Conservation (phyloP, 2,113 vertebrate species). For the Zosterops lateralis region DNA sequence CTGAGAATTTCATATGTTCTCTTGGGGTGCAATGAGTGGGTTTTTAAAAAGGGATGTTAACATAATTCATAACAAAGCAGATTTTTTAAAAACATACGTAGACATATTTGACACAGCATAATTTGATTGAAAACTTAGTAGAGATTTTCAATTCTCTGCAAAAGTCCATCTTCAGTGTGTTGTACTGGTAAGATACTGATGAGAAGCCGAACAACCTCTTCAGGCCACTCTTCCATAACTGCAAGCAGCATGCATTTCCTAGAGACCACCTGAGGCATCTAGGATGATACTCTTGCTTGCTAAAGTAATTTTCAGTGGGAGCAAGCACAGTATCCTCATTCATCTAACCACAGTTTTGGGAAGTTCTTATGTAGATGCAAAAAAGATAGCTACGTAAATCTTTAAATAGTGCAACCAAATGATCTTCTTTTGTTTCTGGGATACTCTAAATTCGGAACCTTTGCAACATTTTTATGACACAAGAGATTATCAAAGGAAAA, state of each 20-base stretch:
- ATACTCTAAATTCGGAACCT: background rate
- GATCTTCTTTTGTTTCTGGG: background rate
- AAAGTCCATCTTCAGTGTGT: background rate
- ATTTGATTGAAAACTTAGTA: background rate
- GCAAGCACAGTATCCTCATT: background rate
- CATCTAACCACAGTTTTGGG: fast-evolving
- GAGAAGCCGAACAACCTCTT: background rate
- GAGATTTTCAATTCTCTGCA: background rate
- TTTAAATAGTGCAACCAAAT: background rate
- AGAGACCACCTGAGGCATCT: background rate
- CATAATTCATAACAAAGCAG: background rate
- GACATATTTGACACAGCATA: background rate
- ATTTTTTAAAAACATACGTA: background rate
- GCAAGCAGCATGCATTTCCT: background rate
- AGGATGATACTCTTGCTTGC: background rate
- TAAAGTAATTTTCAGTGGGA: background rate
- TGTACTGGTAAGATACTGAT: background rate
- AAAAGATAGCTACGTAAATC: background rate
- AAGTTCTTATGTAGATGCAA: background rate
- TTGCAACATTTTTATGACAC: background rate
- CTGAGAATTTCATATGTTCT: background rate
- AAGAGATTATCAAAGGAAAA: background rate
- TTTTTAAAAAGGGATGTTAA: background rate
- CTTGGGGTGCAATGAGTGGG: fast-evolving
- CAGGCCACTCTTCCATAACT: fast-evolving